These are phyloP conservation scores for Drosophila bipectinata DNA, from an alignment of 1,140 invertebrate species.

Conservation along the genomic window DNA sequence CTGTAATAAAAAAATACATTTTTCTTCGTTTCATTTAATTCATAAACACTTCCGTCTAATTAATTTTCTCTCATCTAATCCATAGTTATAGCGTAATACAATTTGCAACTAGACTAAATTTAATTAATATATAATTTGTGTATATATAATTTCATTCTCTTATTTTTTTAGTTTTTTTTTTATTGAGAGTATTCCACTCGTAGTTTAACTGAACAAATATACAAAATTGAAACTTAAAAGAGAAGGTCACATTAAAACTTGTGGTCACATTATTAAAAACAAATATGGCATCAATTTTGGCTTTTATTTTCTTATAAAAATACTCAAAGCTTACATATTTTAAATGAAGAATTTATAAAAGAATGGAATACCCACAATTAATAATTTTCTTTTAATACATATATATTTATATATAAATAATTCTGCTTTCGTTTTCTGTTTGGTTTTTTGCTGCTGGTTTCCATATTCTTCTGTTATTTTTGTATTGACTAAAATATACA, in stretches of 20 bases:
- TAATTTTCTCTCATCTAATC: constrained; percentile 22
- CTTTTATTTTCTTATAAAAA: neutral
- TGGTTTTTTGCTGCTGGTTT: constrained; percentile 10
- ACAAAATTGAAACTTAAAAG: neutral
- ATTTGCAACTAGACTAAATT: constrained; percentile 54
- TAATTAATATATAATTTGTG: constrained; percentile 40
- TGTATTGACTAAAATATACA: constrained; percentile 74
- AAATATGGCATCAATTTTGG: constrained; percentile 14
- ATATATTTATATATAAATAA: constrained; percentile 40
- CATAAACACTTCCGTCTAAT: constrained; percentile 19
- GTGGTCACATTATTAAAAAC: neutral
- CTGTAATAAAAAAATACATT: constrained; percentile 74
- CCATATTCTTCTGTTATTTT: constrained; percentile 6
- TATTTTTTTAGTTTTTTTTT: neutral
- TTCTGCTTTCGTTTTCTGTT: constrained; percentile 27
- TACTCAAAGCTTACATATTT: neutral
- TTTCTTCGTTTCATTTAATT: constrained; percentile 31
- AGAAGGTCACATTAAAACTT: too few relatives aligned
- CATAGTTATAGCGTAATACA: constrained; percentile 49
- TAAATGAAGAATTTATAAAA: neutral
- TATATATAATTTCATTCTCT: constrained; percentile 36
- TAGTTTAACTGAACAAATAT: neutral
- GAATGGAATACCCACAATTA: constrained; percentile 12
- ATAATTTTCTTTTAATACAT: constrained; percentile 16
- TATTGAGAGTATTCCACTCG: constrained; percentile 14